Evolutionary conservation across 1,140 invertebrate species (phyloP).

Genomic region (Tetramorium parvispinum): DNA sequence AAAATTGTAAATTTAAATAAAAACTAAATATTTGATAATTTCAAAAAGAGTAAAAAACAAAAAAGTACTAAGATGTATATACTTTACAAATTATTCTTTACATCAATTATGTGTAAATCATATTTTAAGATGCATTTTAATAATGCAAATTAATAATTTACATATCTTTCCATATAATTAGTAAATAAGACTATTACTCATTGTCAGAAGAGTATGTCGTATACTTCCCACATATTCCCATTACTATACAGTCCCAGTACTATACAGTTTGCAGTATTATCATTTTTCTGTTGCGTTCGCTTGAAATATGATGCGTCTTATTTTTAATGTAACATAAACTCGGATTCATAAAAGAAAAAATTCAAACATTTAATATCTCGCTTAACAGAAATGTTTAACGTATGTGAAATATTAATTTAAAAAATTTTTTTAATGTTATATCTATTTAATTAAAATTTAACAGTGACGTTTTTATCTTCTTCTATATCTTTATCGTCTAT

Average conservation of each 20-base stretch:
- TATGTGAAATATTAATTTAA: background rate
- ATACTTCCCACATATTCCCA: background rate
- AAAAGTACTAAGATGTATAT: background rate
- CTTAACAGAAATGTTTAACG: background rate
- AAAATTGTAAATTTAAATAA: conserved; percentile 3
- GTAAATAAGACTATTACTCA: background rate
- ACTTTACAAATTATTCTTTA: background rate
- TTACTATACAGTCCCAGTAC: background rate
- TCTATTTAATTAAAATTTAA: background rate
- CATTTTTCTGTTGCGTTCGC: conserved; percentile 18
- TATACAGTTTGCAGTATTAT: background rate
- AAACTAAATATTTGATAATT: background rate
- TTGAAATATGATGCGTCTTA: conserved; percentile 7
- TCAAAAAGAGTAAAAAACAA: background rate
- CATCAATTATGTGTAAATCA: background rate
- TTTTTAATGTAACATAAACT: background rate
- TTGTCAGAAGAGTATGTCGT: background rate
- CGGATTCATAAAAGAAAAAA: background rate
- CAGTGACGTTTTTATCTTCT: background rate
- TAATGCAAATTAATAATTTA: background rate
- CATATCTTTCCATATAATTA: background rate
- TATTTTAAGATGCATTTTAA: background rate
- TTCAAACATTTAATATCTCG: background rate
- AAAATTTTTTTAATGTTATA: background rate
- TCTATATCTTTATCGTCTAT: background rate